Base-by-base conservation (phyloP, 2,113 vertebrate genomes). In the Erythrocercus mccallii region DNA sequence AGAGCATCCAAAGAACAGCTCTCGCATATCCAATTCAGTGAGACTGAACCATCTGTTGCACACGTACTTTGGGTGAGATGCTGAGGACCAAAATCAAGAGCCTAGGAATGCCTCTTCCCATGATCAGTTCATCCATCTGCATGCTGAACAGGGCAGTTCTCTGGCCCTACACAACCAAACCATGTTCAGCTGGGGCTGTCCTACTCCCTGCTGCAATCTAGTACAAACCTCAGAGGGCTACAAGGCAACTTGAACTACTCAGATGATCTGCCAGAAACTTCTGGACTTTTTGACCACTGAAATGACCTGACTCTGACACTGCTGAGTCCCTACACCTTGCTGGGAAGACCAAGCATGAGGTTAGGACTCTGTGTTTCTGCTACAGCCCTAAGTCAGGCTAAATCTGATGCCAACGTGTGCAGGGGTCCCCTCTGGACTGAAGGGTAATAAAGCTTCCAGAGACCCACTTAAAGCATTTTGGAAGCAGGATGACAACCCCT, bases 321-420 rank as follows among this genome's bases (percentile, higher is more conserved):
- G 27, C 5, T 47, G 20, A 61, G 31, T 76, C 38, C 40, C 38
- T 72, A 23, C 0, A 1, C 25, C 24, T 5, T 69, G 25, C 33
- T 47, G 13, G 45, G 25, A 90, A 84, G 22, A 72, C 17, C 54
- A 84, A 77, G 31, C 22, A 40, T 44, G 19, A 16, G 11, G 10
- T 27, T 25, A 62, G 35, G 35, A 27, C 33, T 60, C 45, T 1
- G 0, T 33, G 21, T 31, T 42, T 65, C 61, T 28, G 20, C 22
- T 51, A n/a, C 30, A 50, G 50, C 12, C 14, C 48, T 25, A 51
- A 50, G 4, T 40, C 14, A 86, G 50, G 12, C 10, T 58, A 33
- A 35, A 45, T 37, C 6, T 27, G 20, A n/a, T 56, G 56, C 1
- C 0, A 60, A 65, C 68, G 40, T 0, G 2, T 31, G 25, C 6